Evolutionary conservation across 2,888 invertebrate species (phyloP).

Genomic region (Eilema depressum): DNA sequence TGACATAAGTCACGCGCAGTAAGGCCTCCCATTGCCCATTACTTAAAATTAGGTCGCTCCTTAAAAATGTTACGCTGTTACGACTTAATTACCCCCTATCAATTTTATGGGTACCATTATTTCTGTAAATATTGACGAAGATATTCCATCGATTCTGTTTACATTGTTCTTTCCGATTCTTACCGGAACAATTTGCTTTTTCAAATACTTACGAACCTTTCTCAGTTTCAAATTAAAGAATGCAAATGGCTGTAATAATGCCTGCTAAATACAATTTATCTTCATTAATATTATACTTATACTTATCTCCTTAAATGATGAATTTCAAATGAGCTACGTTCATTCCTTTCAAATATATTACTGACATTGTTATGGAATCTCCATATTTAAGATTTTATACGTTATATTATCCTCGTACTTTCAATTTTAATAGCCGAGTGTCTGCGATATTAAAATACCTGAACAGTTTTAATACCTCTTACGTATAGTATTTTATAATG

Average conservation of each 20-base stretch:
- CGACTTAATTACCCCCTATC: constrained; percentile 29
- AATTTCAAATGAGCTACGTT: not conserved
- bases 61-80: constrained; percentile 23
- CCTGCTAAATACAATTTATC: not conserved
- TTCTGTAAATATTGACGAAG: constrained; percentile 22
- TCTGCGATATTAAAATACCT: too few species aligned
- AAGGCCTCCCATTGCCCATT: constrained; percentile 23
- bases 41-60: constrained; percentile 31
- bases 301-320: not conserved
- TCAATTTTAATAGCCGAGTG: too few species aligned
- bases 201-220: not conserved
- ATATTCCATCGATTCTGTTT: constrained; percentile 21
- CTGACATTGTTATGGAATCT: not conserved
- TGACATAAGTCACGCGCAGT: constrained; percentile 14
- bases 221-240: not conserved
- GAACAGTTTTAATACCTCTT: too few species aligned
- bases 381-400: not conserved
- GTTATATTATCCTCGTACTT: too few species aligned
- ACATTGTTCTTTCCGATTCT: constrained; percentile 7
- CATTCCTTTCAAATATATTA: not conserved
- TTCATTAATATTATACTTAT: not conserved
- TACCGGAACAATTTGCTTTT: not conserved
- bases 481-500: too few species aligned
- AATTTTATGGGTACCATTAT: constrained; percentile 30
- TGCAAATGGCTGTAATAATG: not conserved